These are phyloP conservation scores for Pantelozetes paolii DNA, from an alignment of 2,888 invertebrate genomes.

Conservation along the genomic window DNA sequence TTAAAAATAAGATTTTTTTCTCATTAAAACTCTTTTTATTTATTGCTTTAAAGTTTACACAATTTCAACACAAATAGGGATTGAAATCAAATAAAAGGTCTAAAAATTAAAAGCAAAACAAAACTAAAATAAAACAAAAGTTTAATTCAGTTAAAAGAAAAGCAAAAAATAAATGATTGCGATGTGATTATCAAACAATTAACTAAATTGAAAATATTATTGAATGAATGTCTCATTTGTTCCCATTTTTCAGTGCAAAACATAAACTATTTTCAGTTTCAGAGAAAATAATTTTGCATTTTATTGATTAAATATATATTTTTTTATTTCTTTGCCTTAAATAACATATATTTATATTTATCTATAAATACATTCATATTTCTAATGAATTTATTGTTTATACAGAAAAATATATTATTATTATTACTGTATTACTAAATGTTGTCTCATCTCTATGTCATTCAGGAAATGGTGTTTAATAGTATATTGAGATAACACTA, in stretches of 20 bases:
- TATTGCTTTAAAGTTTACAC: too few species aligned
- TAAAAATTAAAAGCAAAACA: background rate
- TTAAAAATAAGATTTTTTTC: too few species aligned
- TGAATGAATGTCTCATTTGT: background rate
- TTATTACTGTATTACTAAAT: background rate
- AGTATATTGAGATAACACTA: background rate
- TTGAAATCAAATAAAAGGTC: background rate
- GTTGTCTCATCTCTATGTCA: background rate
- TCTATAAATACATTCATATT: background rate
- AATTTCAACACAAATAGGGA: too few species aligned
- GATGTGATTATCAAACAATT: conserved; percentile 13
- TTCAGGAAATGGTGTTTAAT: background rate
- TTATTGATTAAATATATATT: too few species aligned
- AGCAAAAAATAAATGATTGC: conserved; percentile 11
- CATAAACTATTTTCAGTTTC: background rate
- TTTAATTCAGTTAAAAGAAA: background rate
- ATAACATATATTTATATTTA: too few species aligned
- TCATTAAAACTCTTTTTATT: too few species aligned
- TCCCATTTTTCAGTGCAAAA: background rate
- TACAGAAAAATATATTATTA: background rate
- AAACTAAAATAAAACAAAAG: background rate
- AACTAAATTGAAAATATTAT: conserved; percentile 11
- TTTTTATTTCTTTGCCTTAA: too few species aligned
- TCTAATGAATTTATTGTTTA: conserved; percentile 9
- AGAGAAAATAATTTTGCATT: background rate